These are phyloP conservation scores for Desoria tigrina DNA, from an alignment of 2,888 invertebrate genomes.

Conservation along the genomic window DNA sequence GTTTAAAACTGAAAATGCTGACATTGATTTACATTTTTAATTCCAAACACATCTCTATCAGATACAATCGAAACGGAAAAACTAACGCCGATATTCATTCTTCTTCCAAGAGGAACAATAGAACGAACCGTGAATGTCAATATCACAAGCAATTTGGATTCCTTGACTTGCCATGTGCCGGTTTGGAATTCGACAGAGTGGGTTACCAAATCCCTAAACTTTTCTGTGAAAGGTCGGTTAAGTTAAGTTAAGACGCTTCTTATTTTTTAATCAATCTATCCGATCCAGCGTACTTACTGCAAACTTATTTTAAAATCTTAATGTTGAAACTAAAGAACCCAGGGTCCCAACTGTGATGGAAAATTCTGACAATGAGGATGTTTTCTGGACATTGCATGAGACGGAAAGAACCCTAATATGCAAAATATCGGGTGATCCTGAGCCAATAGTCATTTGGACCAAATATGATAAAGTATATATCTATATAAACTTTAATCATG, in stretches of 20 bases:
- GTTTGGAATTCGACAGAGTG: conserved; percentile 22
- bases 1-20: too few relatives aligned
- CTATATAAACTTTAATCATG: too few relatives aligned
- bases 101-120: not conserved
- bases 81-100: not conserved
- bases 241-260: not conserved
- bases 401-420: conserved; percentile 7
- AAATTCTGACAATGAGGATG: not conserved
- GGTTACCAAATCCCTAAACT: conserved; percentile 16
- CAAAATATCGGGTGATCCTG: conserved; percentile 14
- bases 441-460: conserved; percentile 10
- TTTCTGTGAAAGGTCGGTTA: conserved; percentile 18
- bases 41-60: too few relatives aligned
- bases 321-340: not conserved
- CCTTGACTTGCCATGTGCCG: conserved; percentile 25
- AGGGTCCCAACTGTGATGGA: not conserved
- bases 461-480: conserved; percentile 17
- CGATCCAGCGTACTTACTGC: not conserved
- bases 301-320: too few relatives aligned
- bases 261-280: not conserved
- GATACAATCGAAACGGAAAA: not conserved
- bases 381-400: conserved; percentile 18
- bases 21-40: too few relatives aligned
- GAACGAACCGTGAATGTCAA: not conserved
- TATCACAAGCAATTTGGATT: not conserved